Evolutionary conservation across 2,113 vertebrate species (phyloP), one percentile per base, ranked within the genome.

Genomic region (Bufo gargarizans): DNA sequence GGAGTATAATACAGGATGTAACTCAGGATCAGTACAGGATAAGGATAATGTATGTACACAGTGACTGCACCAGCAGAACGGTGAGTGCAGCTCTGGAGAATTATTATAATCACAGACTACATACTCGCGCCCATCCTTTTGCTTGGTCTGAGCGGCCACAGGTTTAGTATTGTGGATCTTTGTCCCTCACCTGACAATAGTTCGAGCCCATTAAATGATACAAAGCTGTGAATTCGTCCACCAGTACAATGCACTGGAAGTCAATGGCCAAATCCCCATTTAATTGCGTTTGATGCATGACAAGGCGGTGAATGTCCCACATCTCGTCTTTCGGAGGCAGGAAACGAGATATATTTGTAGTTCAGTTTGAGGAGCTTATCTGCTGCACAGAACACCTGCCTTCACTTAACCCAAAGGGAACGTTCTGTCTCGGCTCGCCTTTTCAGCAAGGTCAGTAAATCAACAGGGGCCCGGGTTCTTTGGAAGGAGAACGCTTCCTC

Each of bases 401-500:
- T 95, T 93, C 94, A 95, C 92, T 94, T 95, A 95, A 96, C 93
- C 94, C 93, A 93, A 93, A 91, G 89, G 91, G 93, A 92, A 91
- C 93, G 96, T 96, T 96, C 94, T 96, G 95, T 95, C 93, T 95
- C 93, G 94, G 93, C 93, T 96, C 91, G 89, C 92, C 93, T 91
- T 95, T 95, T 95, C 93, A 96, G 89, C 86, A 90, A 90, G 33
- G 59, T 92, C 89, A 91, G 89, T 0, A 90, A 89, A 92, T 93
- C 91, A 92, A 89, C 90, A 90, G 89, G 90, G 90, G 90, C 91
- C 89, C 33, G 69, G 91, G 91, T 91, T 92, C 92, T 89, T 90
- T 91, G 91, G 87, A 76, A 92, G 65, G 50, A 53, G 67, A 91
- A 82, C 20, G 4, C 90, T 91, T 87, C 89, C 61, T 89, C 84